These are phyloP conservation scores for Cataglyphis albicans DNA, from an alignment of 2,888 invertebrate species.

Conservation along the genomic window DNA sequence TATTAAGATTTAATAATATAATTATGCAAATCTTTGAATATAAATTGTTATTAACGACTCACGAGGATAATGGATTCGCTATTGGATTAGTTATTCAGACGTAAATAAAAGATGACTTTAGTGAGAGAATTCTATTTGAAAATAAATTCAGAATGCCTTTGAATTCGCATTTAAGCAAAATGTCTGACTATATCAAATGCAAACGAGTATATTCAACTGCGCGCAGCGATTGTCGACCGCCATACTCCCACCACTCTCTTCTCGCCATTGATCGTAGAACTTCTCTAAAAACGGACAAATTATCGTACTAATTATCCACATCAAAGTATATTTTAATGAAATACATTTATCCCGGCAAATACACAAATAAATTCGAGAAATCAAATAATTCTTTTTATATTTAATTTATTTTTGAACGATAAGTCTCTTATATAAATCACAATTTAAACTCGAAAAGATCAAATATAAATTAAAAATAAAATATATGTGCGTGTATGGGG, in stretches of 20 bases:
- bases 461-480: constrained; percentile 22
- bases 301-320: constrained; percentile 44
- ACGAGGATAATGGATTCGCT: constrained; percentile 3
- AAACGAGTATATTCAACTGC: constrained; percentile 54
- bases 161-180: constrained; percentile 35
- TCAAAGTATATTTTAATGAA: constrained; percentile 34
- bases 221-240: constrained; percentile 48
- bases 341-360: constrained; percentile 7
- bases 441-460: background rate
- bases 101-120: constrained; percentile 34
- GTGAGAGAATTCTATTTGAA: constrained; percentile 32
- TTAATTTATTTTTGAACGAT: constrained; percentile 4
- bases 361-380: constrained; percentile 1
- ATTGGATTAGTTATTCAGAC: constrained; percentile 18
- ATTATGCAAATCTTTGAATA: background rate
- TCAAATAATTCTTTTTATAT: background rate
- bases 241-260: constrained; percentile 26
- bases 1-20: constrained; percentile 28
- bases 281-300: constrained; percentile 31
- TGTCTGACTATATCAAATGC: constrained; percentile 51
- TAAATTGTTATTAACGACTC: constrained; percentile 26
- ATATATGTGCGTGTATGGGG: too few species aligned
- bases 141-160: constrained; percentile 48
- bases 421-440: background rate
- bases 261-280: constrained; percentile 18